A percentile compares a stretch with the other conserved stretches of the same genome.
phyloP scores from a whole-genome alignment of 2,113 vertebrate genomes.

The Diadophis punctatus region DNA sequence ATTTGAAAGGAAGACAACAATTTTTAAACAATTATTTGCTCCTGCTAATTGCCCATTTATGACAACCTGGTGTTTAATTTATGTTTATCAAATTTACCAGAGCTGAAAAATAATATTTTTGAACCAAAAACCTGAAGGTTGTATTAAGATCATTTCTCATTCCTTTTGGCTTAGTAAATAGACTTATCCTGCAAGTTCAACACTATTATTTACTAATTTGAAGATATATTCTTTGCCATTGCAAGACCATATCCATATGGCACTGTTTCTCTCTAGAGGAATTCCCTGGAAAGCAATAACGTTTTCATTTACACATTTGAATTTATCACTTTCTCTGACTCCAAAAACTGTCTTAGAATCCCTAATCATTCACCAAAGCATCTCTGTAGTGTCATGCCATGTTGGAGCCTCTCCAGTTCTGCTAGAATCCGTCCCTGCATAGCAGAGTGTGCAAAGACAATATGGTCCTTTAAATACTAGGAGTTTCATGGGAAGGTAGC shows the following conservation, averaged over 20 bases:
- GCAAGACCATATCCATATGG: background rate
- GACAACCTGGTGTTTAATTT: background rate
- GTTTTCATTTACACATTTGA: background rate
- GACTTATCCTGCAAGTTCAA: background rate
- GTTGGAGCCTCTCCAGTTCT: background rate
- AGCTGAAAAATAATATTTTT: background rate
- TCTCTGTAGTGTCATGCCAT: background rate
- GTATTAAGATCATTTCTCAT: background rate
- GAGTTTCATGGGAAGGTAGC: background rate
- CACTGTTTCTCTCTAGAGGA: background rate
- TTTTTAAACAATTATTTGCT: slow-evolving; percentile 1
- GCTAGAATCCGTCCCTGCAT: background rate
- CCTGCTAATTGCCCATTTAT: slow-evolving; percentile 8
- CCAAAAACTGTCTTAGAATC: background rate
- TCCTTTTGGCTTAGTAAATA: background rate
- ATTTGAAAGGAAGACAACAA: background rate
- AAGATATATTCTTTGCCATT: background rate
- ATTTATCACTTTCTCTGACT: background rate
- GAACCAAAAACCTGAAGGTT: background rate
- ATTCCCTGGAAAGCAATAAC: background rate
- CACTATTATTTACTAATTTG: background rate
- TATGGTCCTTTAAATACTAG: background rate
- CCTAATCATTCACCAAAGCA: background rate
- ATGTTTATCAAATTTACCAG: background rate
- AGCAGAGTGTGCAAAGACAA: background rate